Conservation (phyloP, 1,140 invertebrate species). For the Meloidogyne floridensis region DNA sequence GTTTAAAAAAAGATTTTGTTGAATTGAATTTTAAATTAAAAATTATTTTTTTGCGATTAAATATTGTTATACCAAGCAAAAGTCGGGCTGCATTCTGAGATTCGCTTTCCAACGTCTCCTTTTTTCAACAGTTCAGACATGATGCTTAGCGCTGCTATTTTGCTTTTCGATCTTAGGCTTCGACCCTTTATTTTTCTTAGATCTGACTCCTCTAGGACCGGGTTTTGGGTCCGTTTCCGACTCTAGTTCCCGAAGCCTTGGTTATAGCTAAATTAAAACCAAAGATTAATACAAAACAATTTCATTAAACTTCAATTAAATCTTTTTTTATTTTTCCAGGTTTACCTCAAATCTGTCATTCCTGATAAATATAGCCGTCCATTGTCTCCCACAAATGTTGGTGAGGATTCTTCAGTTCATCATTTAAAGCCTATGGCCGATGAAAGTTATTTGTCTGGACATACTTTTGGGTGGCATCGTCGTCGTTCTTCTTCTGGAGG, state of each 20-base stretch:
- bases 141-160: no score
- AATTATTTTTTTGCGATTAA: neutral
- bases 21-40: no score
- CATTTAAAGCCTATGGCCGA: conserved; percentile 17
- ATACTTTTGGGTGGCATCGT: neutral
- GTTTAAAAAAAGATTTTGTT: neutral
- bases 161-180: no score
- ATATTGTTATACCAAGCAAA: neutral
- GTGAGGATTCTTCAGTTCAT: conserved; percentile 18
- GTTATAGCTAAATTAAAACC: no score
- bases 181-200: no score
- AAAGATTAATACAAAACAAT: neutral
- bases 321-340: conserved; percentile 14
- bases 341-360: conserved; percentile 59
- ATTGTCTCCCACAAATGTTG: conserved; percentile 40
- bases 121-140: no score
- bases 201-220: no score
- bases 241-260: no score
- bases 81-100: no score
- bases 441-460: neutral
- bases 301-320: neutral
- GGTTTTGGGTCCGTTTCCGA: no score
- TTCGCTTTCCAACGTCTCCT: no score
- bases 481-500: conserved; percentile 29
- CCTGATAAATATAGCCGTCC: conserved; percentile 46